phyloP scores from a whole-genome alignment of 2,113 vertebrate species.

The Suricata suricatta region DNA sequence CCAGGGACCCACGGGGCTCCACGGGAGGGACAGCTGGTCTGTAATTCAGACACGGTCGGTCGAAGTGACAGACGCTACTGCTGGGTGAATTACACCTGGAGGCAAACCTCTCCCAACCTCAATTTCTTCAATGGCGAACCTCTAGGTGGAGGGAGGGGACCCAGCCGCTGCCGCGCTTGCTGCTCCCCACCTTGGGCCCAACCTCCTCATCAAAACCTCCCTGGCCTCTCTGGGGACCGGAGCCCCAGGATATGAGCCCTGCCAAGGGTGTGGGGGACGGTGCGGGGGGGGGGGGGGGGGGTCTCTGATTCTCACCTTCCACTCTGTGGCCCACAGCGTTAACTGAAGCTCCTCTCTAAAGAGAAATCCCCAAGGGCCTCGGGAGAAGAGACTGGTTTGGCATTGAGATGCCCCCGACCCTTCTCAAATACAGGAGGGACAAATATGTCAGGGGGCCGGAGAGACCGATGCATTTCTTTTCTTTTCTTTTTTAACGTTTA shows the following conservation, averaged over 20 bases:
- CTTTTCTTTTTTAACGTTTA: not conserved
- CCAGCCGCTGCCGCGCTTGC: accelerated
- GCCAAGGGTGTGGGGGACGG: not conserved
- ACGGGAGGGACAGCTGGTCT: accelerated
- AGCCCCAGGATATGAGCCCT: slow-evolving; percentile 9
- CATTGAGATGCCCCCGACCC: not conserved
- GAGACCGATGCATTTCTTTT: not conserved
- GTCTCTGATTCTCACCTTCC: not conserved
- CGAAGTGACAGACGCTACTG: not conserved
- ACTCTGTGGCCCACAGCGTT: not conserved
- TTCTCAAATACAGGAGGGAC: not conserved
- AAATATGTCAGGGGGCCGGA: too few relatives aligned
- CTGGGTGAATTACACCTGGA: accelerated
- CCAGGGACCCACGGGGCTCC: accelerated
- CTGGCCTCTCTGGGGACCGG: not conserved
- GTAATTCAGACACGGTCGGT: not conserved
- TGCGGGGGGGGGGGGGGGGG: not conserved
- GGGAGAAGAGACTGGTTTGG: not conserved
- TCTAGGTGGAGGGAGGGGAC: not conserved
- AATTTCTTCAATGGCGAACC: accelerated
- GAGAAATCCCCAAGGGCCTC: not conserved
- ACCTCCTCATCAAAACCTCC: not conserved
- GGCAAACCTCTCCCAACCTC: accelerated
- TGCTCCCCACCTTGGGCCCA: not conserved
- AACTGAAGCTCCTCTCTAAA: not conserved